Conservation (phyloP, 1,140 invertebrate genomes). For the Ceratosolen solmsi region DNA sequence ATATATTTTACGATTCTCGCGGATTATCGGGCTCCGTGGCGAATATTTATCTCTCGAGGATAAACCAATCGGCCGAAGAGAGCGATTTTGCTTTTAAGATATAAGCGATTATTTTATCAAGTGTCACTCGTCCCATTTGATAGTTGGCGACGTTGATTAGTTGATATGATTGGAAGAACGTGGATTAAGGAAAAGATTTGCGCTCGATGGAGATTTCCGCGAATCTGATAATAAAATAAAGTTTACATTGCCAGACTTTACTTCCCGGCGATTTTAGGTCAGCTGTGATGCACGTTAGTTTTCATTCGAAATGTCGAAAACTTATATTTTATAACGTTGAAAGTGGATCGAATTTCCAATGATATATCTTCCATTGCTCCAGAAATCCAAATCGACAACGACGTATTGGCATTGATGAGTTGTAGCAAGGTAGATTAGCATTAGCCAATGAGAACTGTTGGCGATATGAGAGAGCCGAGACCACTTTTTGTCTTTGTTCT, state of each 20-base stretch:
- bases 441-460: neutral
- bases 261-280: neutral
- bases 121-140: neutral
- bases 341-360: neutral
- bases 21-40: too few species aligned
- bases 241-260: conserved; percentile 1
- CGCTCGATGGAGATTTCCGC: neutral
- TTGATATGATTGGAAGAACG: neutral
- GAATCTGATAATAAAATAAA: neutral
- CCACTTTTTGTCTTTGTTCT: too few species aligned
- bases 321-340: neutral
- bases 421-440: neutral
- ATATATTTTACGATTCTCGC: too few species aligned
- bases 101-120: neutral
- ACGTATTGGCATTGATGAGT: neutral
- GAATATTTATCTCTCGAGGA: too few species aligned
- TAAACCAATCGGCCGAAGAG: too few species aligned
- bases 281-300: neutral
- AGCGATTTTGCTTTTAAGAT: neutral
- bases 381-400: neutral
- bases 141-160: neutral
- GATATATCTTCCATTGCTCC: neutral
- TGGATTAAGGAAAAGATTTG: neutral
- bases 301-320: neutral
- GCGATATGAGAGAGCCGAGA: neutral